A percentile compares a stretch with the other conserved stretches of the same genome.
phyloP scores from a whole-genome alignment of 2,113 vertebrate species.

The Todiramphus saurophagus region DNA sequence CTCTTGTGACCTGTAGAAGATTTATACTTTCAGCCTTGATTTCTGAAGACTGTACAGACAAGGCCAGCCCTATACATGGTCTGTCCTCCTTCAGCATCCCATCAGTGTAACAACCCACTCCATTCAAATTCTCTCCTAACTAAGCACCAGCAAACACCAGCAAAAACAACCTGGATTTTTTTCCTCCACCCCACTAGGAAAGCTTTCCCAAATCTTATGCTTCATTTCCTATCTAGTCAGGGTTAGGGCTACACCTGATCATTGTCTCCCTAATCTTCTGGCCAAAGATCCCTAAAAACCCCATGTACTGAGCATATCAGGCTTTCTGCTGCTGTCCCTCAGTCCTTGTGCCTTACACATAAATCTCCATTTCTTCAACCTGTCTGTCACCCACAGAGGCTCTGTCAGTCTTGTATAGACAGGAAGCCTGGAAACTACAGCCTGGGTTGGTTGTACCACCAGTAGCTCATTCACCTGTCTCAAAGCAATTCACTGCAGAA shows the following conservation, averaged over 20 bases:
- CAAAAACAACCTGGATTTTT: neutral
- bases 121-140: neutral
- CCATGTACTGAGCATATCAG: neutral
- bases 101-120: neutral
- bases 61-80: neutral
- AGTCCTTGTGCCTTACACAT: neutral
- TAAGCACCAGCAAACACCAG: neutral
- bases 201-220: neutral
- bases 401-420: neutral
- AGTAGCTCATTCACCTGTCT: neutral
- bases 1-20: neutral
- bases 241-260: neutral
- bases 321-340: neutral
- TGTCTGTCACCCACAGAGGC: neutral
- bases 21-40: neutral
- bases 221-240: neutral
- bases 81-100: neutral
- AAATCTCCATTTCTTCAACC: neutral
- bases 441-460: neutral
- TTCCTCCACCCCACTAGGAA: neutral
- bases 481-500: neutral
- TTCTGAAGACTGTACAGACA: neutral
- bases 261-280: neutral
- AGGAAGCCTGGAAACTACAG: neutral
- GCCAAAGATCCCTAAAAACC: neutral